Evolutionary conservation across 2,113 vertebrate species (phyloP), one percentile per base, ranked within the genome.

Genomic region (Ellobius talpinus): DNA sequence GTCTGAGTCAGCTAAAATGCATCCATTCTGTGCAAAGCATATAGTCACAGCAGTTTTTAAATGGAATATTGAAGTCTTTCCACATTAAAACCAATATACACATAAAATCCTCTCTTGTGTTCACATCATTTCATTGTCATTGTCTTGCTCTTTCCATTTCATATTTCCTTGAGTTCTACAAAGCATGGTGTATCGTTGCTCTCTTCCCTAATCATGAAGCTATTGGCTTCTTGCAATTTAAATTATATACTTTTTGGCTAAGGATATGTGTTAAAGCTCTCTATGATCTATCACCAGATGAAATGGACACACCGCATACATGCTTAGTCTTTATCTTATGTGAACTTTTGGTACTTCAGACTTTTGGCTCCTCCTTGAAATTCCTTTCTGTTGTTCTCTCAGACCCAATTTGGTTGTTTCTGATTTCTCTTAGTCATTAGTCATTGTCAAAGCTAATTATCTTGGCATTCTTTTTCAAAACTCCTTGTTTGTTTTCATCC

Each of bases 41-140:
- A 13, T 82, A 29, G 87, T 87, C 31, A 66, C 45, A 91, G 19
- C 29, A 85, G 63, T 50, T 90, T 94, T 76, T 68, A 91, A 91
- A 88, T 65, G 86, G 91, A 96, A 92, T 24, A 33, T 13, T 72
- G 58, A 89, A 88, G 36, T 7, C 13, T 96, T 95, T 96, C 63
- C 70, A 70, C 61, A 50, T 79, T 8, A 88, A 61, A 96, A 47
- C 17, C 26, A 77, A 42, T 10, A 91, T 87, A 91, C 36, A 47
- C 63, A 72, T 52, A 68, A 72, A 36, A 36, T 47, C 23, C 29
- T 52, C 7, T 47, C 55, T 58, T 89, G 4, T 2, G 31, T 92
- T 82, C 70, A 61, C 3, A 24, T 74, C 13, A 58, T 76, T 68
- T 13, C 33, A 78, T 8, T 73, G 42, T 81, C 65, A 52, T 3